These are phyloP conservation scores for Hippocampus abdominalis DNA, from an alignment of 2,113 vertebrate species.

Conservation along the genomic window DNA sequence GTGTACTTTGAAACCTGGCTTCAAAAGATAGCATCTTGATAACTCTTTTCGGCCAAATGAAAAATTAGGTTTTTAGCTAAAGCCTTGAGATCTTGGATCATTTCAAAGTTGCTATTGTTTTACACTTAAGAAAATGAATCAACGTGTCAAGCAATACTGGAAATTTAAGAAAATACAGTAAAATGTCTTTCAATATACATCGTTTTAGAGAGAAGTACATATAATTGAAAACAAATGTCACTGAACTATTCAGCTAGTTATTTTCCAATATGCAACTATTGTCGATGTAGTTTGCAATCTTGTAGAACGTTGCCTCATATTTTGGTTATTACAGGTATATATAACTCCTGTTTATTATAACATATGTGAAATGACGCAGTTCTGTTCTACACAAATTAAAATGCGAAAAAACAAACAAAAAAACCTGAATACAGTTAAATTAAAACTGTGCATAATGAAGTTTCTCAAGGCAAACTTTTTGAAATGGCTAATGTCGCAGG, in stretches of 20 bases:
- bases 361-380: no score
- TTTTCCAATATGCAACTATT: background rate
- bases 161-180: no score
- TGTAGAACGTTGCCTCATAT: background rate
- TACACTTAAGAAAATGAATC: background rate
- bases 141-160: background rate
- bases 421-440: no score
- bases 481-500: background rate
- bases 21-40: background rate
- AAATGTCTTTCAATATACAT: background rate
- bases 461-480: background rate
- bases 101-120: background rate
- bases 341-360: background rate
- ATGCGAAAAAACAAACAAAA: background rate
- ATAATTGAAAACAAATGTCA: no score
- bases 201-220: background rate
- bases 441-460: background rate
- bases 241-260: background rate
- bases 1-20: background rate
- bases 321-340: background rate
- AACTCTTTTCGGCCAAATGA: no score
- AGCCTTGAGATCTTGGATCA: background rate
- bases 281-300: background rate
- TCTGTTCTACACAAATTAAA: background rate
- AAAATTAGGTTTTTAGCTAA: background rate